Conservation (phyloP, 2,888 invertebrate genomes). For the Caenorhabditis auriculariae region DNA sequence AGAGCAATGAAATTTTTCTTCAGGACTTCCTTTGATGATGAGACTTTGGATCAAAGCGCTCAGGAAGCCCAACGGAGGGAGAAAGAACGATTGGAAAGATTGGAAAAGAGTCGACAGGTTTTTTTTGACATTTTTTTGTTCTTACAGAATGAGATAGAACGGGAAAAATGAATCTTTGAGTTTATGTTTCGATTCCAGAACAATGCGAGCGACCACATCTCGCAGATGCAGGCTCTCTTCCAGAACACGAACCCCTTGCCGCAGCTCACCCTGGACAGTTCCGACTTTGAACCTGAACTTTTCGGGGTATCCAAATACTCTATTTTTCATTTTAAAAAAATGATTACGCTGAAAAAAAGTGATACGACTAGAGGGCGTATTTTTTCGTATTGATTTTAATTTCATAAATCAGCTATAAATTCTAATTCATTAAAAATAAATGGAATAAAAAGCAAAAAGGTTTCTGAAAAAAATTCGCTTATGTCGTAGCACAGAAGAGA, state of each 20-base stretch:
- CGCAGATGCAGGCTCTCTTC: slow-evolving; percentile 29
- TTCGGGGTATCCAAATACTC: slow-evolving; percentile 6
- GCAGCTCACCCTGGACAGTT: slow-evolving; percentile 14
- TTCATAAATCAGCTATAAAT: too few relatives aligned
- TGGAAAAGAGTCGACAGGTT: slow-evolving; percentile 29
- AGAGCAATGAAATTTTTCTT: too few relatives aligned
- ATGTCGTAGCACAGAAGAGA: too few relatives aligned
- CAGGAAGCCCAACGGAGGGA: slow-evolving; percentile 42
- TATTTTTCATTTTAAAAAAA: background rate
- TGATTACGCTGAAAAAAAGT: too few relatives aligned
- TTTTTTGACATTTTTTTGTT: too few relatives aligned
- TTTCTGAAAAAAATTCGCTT: too few relatives aligned
- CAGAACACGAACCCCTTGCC: slow-evolving; percentile 27
- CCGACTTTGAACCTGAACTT: slow-evolving; percentile 12
- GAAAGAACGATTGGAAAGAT: slow-evolving; percentile 45
- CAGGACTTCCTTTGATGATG: slow-evolving; percentile 34
- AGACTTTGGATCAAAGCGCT: slow-evolving; percentile 10
- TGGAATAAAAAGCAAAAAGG: too few relatives aligned
- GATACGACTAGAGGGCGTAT: too few relatives aligned
- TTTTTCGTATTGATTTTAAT: too few relatives aligned
- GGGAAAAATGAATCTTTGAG: background rate
- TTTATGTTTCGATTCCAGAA: slow-evolving; percentile 7
- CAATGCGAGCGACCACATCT: slow-evolving; percentile 23
- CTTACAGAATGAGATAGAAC: background rate
- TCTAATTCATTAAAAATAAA: too few relatives aligned